Conservation (phyloP, 1,140 invertebrate species). For the Colletes latitarsis region DNA sequence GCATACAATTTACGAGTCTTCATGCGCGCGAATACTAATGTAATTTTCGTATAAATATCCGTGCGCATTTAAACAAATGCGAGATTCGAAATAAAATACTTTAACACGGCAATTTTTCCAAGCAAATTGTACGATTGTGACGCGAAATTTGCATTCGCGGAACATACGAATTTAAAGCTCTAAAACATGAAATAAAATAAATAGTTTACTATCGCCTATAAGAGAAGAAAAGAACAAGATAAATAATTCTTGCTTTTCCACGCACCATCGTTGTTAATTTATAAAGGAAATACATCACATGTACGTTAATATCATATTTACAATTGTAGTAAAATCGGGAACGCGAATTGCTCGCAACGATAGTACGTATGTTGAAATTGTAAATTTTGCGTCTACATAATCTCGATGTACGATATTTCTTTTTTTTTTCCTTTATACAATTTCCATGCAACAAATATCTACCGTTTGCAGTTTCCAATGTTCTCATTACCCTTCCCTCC, state of each 20-base stretch:
- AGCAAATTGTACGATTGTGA: no score
- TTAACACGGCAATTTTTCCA: no score
- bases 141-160: neutral
- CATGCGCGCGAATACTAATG: no score
- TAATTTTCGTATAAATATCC: neutral
- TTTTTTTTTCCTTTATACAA: conserved; percentile 8
- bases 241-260: neutral
- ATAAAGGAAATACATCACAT: conserved; percentile 17
- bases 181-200: neutral
- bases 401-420: neutral
- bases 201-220: neutral
- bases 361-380: neutral
- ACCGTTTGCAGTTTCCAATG: conserved; percentile 24
- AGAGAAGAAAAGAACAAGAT: neutral
- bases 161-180: neutral
- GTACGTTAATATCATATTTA: conserved; percentile 23
- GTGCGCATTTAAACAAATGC: neutral
- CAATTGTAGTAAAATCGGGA: conserved; percentile 2
- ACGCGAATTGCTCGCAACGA: neutral
- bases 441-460: conserved; percentile 22
- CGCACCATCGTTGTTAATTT: neutral
- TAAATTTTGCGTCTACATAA: neutral
- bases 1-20: no score
- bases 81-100: neutral
- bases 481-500: conserved; percentile 5